These are phyloP conservation scores for Perizoma affinitatum DNA, from an alignment of 2,888 invertebrate genomes.

Conservation along the genomic window DNA sequence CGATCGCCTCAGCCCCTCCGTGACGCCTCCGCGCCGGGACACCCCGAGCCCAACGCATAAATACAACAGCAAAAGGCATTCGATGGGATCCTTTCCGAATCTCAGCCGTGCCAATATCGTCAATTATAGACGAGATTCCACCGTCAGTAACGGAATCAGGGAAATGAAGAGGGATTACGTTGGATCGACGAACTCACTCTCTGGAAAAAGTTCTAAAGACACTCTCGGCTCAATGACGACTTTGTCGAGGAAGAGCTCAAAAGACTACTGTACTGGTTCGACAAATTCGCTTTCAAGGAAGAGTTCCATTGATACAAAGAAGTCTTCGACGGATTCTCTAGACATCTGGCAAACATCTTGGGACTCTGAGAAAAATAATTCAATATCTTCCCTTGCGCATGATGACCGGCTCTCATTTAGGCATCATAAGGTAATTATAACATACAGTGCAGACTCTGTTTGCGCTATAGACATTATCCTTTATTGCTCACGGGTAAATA, in stretches of 20 bases:
- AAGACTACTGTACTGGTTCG: conserved; percentile 51
- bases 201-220: conserved; percentile 69
- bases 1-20: conserved; percentile 80
- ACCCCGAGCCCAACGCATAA: conserved; percentile 76
- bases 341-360: conserved; percentile 88
- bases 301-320: conserved; percentile 77
- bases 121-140: conserved; percentile 75
- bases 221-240: conserved; percentile 44
- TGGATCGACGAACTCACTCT: conserved; percentile 53
- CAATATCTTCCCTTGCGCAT: conserved; percentile 84
- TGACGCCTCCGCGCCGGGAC: conserved; percentile 78
- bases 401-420: conserved; percentile 79
- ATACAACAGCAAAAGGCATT: conserved; percentile 67
- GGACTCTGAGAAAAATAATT: conserved; percentile 87
- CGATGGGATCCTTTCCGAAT: conserved; percentile 76
- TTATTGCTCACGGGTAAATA: conserved; percentile 28
- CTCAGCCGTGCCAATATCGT: conserved; percentile 67
- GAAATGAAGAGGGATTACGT: conserved; percentile 81
- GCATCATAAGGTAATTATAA: conserved; percentile 71
- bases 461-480: conserved; percentile 30
- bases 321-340: conserved; percentile 88
- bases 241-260: conserved; percentile 72
- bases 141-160: conserved; percentile 65
- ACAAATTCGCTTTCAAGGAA: conserved; percentile 77
- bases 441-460: conserved; percentile 41